A percentile compares a stretch with the other conserved stretches of the same genome.
phyloP scores from a whole-genome alignment of 2,113 vertebrate genomes.

The Chloroceryle aenea region DNA sequence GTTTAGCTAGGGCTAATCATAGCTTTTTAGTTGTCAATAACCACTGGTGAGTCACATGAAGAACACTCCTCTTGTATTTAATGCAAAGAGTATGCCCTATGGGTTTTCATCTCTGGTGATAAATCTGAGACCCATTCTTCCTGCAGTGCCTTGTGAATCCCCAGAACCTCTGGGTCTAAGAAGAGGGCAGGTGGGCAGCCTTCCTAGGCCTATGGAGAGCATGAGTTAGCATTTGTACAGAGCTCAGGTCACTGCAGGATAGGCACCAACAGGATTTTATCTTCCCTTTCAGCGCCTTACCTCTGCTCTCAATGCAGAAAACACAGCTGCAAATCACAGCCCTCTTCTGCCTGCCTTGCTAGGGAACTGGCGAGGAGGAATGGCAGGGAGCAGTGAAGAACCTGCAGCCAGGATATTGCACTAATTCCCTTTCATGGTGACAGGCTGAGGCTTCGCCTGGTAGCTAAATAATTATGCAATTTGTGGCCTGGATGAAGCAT shows the following conservation, averaged over 20 bases:
- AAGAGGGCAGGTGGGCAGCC: not conserved
- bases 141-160: not conserved
- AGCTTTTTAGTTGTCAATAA: not conserved
- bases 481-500: not conserved
- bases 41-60: conserved; percentile 37
- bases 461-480: not conserved
- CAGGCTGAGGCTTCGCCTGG: not conserved
- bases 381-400: not conserved
- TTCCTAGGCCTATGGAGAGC: not conserved
- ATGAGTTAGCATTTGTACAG: not conserved
- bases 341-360: not conserved
- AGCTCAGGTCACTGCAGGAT: not conserved
- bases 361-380: not conserved
- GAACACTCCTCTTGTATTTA: not conserved
- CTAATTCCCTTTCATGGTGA: not conserved
- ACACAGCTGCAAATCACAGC: not conserved
- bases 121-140: not conserved
- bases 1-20: conserved; percentile 34
- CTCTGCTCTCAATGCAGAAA: not conserved
- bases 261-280: not conserved
- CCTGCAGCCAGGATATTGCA: not conserved
- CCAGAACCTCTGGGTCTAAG: not conserved
- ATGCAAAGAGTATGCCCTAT: not conserved
- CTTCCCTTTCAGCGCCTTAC: not conserved
- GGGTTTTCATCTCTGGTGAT: not conserved